A percentile compares a stretch with the other conserved stretches of the same genome.
Evolutionary conservation across 2,113 vertebrate genomes (phyloP).

Genomic region (Sclerurus mexicanus): DNA sequence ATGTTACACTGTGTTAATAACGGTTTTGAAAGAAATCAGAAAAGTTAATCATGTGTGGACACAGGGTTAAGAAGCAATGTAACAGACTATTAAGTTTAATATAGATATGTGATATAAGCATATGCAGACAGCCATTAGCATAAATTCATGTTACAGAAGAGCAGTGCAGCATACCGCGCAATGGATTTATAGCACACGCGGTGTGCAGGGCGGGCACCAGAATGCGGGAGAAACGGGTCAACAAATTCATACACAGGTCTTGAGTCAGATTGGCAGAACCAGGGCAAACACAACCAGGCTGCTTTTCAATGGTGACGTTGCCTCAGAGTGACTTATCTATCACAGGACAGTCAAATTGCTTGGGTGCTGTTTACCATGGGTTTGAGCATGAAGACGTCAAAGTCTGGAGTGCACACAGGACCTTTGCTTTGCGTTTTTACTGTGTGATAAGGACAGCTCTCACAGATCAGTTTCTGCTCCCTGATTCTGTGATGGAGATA

Average conservation of each 20-base stretch:
- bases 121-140: slow-evolving; percentile 98
- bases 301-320: slow-evolving; percentile 22
- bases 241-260: slow-evolving; percentile 57
- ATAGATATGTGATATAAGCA: slow-evolving; percentile 99
- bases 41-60: slow-evolving; percentile 99
- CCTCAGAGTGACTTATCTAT: slow-evolving; percentile 36
- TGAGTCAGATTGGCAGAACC: slow-evolving; percentile 66
- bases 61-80: slow-evolving; percentile 99
- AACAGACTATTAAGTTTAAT: slow-evolving; percentile 99
- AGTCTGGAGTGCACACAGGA: slow-evolving; percentile 1
- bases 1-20: slow-evolving; percentile 95
- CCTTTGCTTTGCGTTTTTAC: slow-evolving; percentile 13
- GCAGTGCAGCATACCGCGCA: slow-evolving; percentile 59
- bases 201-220: slow-evolving; percentile 36
- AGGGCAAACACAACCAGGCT: slow-evolving; percentile 39
- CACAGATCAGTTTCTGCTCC: slow-evolving; percentile 30
- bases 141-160: slow-evolving; percentile 96
- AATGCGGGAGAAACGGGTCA: slow-evolving; percentile 66
- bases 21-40: slow-evolving; percentile 97
- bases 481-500: slow-evolving; percentile 1
- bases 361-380: not conserved
- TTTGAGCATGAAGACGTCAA: not conserved
- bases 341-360: not conserved
- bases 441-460: not conserved
- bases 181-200: slow-evolving; percentile 69